Evolutionary conservation across 92 coral and sea anemone genomes (phyloP).

Genomic region (Porites lobata): DNA sequence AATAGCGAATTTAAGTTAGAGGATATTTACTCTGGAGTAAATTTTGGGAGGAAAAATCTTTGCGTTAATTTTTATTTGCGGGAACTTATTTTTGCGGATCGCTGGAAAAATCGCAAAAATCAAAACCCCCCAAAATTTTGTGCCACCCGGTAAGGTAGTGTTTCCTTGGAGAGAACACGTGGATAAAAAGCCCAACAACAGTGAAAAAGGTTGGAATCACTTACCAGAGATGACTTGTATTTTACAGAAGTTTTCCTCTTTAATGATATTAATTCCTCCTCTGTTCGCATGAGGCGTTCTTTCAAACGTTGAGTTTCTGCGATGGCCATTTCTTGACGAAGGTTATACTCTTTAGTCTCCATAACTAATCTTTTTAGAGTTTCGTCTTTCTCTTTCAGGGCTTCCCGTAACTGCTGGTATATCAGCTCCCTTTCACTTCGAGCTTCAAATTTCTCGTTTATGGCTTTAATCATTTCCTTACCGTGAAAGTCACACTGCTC

Average conservation of each 20-base stretch:
- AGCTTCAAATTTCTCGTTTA: constrained; percentile 83
- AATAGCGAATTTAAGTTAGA: too few relatives aligned
- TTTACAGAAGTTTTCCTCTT: constrained; percentile 4
- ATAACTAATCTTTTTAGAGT: constrained; percentile 69
- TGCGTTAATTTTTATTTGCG: too few relatives aligned
- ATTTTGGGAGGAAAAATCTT: too few relatives aligned
- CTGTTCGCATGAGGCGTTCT: constrained; percentile 56
- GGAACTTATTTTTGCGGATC: too few relatives aligned
- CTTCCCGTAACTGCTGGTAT: constrained; percentile 69
- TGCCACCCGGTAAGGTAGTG: neutral
- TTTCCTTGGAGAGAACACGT: too few relatives aligned
- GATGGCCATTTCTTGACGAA: constrained; percentile 64
- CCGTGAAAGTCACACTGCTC: constrained; percentile 79
- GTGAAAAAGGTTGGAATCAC: neutral
- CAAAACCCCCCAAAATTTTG: too few relatives aligned
- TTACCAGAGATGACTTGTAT: neutral
- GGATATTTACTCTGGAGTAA: too few relatives aligned
- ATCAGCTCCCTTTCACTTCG: constrained; percentile 74
- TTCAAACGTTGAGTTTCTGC: constrained; percentile 68
- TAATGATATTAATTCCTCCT: constrained; percentile 45
- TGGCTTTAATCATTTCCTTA: constrained; percentile 77
- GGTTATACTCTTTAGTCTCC: constrained; percentile 76
- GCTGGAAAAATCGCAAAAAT: too few relatives aligned
- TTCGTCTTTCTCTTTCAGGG: constrained; percentile 70
- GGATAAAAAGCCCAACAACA: neutral